Conservation (phyloP, 2,113 vertebrate genomes). For the Panthera leo region DNA sequence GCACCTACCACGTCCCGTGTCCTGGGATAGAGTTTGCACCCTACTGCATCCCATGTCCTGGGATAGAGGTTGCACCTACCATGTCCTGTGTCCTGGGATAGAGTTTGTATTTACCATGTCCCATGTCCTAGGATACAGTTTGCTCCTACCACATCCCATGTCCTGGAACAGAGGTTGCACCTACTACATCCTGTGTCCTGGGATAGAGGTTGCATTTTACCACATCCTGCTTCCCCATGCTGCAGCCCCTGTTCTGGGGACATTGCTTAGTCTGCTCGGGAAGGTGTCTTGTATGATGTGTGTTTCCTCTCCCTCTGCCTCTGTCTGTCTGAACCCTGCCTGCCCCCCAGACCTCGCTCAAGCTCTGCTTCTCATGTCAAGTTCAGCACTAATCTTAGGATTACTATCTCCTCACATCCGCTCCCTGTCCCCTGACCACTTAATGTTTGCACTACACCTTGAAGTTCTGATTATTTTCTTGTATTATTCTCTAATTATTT, state of each 20-base stretch:
- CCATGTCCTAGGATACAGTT: too few relatives aligned
- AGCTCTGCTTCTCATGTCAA: neutral
- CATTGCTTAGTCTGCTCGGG: neutral
- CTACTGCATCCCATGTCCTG: too few relatives aligned
- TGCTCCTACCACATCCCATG: too few relatives aligned
- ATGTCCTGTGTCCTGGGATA: fast-evolving
- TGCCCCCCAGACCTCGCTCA: neutral
- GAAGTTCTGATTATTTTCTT: neutral
- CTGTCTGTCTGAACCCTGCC: neutral
- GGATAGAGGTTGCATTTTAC: too few relatives aligned
- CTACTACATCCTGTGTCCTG: too few relatives aligned
- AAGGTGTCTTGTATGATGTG: neutral
- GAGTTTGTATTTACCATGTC: too few relatives aligned
- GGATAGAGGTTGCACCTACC: too few relatives aligned
- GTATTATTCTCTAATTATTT: neutral
- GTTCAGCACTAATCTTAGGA: neutral
- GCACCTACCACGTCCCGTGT: too few relatives aligned
- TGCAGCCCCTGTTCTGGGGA: too few relatives aligned
- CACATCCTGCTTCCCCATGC: neutral
- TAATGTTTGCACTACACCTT: neutral
- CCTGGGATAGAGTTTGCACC: too few relatives aligned
- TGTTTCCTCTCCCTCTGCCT: neutral
- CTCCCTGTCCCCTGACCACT: neutral
- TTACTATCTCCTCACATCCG: neutral
- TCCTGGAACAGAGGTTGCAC: too few relatives aligned